phyloP scores from a whole-genome alignment of 2,888 invertebrate species.

The Mesorhabditis sp. region DNA sequence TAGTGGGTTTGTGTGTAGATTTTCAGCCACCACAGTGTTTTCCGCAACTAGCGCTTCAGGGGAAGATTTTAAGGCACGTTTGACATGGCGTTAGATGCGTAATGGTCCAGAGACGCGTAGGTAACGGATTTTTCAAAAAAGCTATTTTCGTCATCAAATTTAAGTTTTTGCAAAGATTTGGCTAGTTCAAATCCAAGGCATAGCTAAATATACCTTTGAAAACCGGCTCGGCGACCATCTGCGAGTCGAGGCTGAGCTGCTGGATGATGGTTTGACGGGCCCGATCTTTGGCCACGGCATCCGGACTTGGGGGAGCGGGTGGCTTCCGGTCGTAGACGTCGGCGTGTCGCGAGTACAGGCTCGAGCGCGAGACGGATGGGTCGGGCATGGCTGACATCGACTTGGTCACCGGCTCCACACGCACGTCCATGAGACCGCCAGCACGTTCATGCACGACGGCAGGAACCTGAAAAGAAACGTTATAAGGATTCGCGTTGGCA shows the following conservation, averaged over 20 bases:
- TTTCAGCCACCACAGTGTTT: no score
- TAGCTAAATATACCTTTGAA: not conserved
- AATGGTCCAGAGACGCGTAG: no score
- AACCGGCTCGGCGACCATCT: not conserved
- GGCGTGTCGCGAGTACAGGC: no score
- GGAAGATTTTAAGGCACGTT: no score
- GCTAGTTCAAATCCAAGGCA: not conserved
- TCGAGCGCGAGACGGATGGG: no score
- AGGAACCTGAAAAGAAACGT: not conserved
- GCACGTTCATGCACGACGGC: constrained; percentile 1
- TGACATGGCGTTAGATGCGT: no score
- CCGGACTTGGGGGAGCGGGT: not conserved
- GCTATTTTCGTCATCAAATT: no score
- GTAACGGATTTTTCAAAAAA: no score
- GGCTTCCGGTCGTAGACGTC: not conserved
- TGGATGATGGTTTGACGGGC: not conserved
- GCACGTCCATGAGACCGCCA: not conserved
- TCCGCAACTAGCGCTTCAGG: no score
- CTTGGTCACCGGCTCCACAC: not conserved
- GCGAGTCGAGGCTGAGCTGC: not conserved
- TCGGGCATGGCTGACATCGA: not conserved
- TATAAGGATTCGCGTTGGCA: no score
- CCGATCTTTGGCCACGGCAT: not conserved
- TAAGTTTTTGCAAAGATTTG: not conserved
- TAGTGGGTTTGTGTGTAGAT: no score